These are phyloP conservation scores for Bombus haemorrhoidalis DNA, from an alignment of 1,140 invertebrate species.

Conservation along the genomic window DNA sequence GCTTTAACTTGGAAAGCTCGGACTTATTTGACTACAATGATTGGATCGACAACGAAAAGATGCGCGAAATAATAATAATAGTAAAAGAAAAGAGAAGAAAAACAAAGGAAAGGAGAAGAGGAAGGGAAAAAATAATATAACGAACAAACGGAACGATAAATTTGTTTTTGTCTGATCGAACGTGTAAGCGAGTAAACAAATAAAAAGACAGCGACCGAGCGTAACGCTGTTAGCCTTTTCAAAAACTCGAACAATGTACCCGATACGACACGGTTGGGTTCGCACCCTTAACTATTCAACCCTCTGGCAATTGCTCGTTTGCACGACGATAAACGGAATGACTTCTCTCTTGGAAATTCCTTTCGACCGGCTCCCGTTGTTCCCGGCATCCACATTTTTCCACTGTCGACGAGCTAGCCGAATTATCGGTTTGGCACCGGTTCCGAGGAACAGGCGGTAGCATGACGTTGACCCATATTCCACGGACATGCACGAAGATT, in stretches of 20 bases:
- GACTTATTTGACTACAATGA: background rate
- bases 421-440: constrained; percentile 54
- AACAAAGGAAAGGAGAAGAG: too few relatives aligned
- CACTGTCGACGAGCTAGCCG: constrained; percentile 21
- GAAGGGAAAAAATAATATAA: too few relatives aligned
- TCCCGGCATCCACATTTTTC: constrained; percentile 34
- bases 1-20: constrained; percentile 9
- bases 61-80: background rate
- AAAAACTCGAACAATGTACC: background rate
- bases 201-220: background rate
- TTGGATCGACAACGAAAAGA: background rate
- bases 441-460: constrained; percentile 17
- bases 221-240: background rate
- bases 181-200: background rate
- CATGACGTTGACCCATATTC: constrained; percentile 42
- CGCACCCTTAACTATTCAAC: background rate
- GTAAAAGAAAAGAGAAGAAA: too few relatives aligned
- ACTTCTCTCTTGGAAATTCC: constrained; percentile 36
- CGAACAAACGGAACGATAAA: background rate
- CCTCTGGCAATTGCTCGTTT: constrained; percentile 41
- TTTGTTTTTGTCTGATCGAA: background rate
- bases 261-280: background rate
- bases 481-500: background rate
- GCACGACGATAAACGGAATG: constrained; percentile 36
- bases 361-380: constrained; percentile 12